These are phyloP conservation scores for Cheiracanthium punctorium DNA, from an alignment of 2,888 invertebrate genomes.

Conservation along the genomic window DNA sequence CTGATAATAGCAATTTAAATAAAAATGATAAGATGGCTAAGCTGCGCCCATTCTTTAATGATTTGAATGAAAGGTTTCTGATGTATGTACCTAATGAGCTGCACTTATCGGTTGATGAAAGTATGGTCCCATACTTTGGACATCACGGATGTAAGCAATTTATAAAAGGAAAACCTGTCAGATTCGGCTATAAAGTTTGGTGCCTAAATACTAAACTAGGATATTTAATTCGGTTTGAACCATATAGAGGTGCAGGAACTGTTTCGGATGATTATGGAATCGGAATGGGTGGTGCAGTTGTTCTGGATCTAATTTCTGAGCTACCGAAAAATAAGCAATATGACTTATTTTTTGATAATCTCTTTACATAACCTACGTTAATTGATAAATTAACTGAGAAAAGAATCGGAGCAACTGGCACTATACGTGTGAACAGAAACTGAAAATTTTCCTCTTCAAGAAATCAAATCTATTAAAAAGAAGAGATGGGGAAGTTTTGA, in stretches of 20 bases:
- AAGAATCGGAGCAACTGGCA: neutral
- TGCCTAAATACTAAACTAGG: neutral
- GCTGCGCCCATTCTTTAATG: neutral
- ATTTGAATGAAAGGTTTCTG: neutral
- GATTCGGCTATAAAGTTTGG: conserved; percentile 1
- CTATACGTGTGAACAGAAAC: neutral
- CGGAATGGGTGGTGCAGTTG: neutral
- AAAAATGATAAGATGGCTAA: neutral
- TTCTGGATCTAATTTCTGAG: neutral
- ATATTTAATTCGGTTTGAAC: neutral
- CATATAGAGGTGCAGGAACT: neutral
- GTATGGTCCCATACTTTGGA: neutral
- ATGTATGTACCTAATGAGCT: neutral
- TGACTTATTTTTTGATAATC: neutral
- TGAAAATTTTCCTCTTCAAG: neutral
- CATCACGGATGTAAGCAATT: neutral
- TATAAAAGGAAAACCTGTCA: neutral
- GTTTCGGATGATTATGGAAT: neutral
- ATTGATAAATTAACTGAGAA: neutral
- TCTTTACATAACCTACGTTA: neutral
- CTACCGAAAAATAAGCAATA: neutral
- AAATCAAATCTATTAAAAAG: neutral
- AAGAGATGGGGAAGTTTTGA: neutral
- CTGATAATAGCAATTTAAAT: neutral
- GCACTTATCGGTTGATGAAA: neutral